Percentiles rank a stretch among this genome's conserved stretches.
phyloP scores from a whole-genome alignment of 1,140 invertebrate species.

The Cydia fagiglandana region DNA sequence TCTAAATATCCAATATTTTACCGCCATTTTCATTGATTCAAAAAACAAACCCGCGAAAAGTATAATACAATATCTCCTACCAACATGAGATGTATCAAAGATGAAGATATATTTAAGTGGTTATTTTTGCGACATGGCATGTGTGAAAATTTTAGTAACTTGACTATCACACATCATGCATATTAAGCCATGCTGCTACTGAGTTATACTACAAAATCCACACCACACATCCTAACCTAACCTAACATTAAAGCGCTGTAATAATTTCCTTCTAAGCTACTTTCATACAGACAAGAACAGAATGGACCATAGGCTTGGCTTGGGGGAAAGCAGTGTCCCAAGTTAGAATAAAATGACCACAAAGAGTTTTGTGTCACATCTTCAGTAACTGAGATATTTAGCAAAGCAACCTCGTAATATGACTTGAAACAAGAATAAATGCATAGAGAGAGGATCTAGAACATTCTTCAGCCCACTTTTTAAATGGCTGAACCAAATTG shows the following conservation, averaged over 20 bases:
- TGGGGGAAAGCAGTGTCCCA: not conserved
- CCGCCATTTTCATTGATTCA: no score
- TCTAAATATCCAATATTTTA: no score
- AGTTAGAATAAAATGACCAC: not conserved
- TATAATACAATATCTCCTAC: no score
- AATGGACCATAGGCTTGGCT: not conserved
- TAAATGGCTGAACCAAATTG: constrained; percentile 39
- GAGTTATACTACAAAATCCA: constrained; percentile 18
- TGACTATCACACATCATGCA: constrained; percentile 12
- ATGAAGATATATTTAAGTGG: no score
- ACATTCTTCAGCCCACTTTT: constrained; percentile 50
- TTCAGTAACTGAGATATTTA: not conserved
- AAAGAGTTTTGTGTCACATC: not conserved
- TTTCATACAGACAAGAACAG: not conserved
- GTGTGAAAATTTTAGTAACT: not conserved
- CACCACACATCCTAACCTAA: constrained; percentile 25
- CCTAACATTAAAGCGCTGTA: not conserved
- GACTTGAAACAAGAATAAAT: constrained; percentile 37
- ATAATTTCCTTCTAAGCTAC: not conserved
- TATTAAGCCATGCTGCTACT: not conserved
- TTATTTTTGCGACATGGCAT: not conserved
- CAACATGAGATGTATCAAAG: no score
- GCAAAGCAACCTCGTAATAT: constrained; percentile 17
- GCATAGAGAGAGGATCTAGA: constrained; percentile 51
- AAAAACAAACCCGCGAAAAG: no score